Evolutionary conservation across 2,888 invertebrate species (phyloP).

Genomic region (Ellobium chinense): DNA sequence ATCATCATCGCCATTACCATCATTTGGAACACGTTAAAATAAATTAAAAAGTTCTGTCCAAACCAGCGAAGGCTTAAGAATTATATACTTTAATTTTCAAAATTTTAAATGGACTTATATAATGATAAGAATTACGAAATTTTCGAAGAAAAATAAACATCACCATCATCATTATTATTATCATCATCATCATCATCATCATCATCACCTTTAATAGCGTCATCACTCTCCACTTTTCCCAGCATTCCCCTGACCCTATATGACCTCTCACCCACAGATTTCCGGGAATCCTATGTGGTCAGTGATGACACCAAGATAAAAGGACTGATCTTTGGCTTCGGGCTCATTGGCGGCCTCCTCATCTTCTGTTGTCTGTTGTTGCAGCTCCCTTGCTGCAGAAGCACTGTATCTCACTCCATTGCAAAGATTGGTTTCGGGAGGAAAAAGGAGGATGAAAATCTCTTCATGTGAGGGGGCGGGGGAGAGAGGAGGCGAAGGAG

Average conservation of each 20-base stretch:
- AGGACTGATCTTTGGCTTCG: conserved; percentile 22
- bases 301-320: conserved; percentile 5
- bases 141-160: too few relatives aligned
- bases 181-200: too few relatives aligned
- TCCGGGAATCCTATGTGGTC: conserved; percentile 5
- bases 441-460: neutral
- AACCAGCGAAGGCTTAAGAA: too few relatives aligned
- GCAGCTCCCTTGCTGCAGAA: conserved; percentile 26
- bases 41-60: too few relatives aligned
- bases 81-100: too few relatives aligned
- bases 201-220: too few relatives aligned
- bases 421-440: neutral
- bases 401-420: neutral
- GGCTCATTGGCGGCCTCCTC: conserved; percentile 15
- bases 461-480: neutral
- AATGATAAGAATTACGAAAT: too few relatives aligned
- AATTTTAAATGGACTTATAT: too few relatives aligned
- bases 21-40: too few relatives aligned
- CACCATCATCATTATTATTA: too few relatives aligned
- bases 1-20: too few relatives aligned
- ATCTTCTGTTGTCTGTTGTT: conserved; percentile 21
- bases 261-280: conserved; percentile 11
- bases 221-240: conserved; percentile 11
- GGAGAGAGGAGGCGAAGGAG: too few relatives aligned
- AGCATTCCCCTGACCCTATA: neutral